Percentiles rank a stretch among this genome's conserved stretches.
phyloP scores from a whole-genome alignment of 2,113 vertebrate genomes.

The Talpa occidentalis region DNA sequence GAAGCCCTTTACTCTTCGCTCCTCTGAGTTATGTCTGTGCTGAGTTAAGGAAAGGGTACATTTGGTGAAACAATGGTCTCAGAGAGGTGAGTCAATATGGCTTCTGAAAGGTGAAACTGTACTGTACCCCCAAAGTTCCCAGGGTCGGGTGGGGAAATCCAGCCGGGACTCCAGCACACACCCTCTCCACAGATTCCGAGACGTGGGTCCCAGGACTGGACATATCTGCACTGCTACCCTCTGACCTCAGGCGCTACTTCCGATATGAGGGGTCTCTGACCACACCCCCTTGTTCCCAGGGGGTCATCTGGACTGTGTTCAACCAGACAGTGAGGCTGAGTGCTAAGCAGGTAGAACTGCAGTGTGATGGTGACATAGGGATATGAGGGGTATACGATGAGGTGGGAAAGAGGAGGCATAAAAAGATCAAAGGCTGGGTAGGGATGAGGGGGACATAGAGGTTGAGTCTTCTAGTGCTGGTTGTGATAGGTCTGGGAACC shows the following conservation, averaged over 20 bases:
- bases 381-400: not conserved
- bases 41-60: not conserved
- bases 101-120: not conserved
- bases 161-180: not conserved
- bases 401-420: not conserved
- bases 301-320: constrained; percentile 93
- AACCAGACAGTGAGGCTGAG: constrained; percentile 90
- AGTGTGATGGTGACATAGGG: not conserved
- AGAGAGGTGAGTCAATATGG: not conserved
- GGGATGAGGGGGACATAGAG: not conserved
- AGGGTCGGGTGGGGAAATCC: rapidly evolving
- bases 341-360: constrained; percentile 84
- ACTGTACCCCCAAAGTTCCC: not conserved
- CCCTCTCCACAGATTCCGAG: constrained; percentile 82
- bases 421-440: rapidly evolving
- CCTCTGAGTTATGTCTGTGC: not conserved
- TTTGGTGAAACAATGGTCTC: not conserved
- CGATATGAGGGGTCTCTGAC: constrained; percentile 92
- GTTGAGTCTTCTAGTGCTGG: not conserved
- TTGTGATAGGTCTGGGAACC: not conserved
- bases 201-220: constrained; percentile 88
- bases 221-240: constrained; percentile 88
- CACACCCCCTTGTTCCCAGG: constrained; percentile 91
- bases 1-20: not conserved
- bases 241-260: constrained; percentile 88